Evolutionary conservation across 2,888 invertebrate genomes (phyloP), one percentile per base, ranked within the genome.

Genomic region (Limnephilus auricula): DNA sequence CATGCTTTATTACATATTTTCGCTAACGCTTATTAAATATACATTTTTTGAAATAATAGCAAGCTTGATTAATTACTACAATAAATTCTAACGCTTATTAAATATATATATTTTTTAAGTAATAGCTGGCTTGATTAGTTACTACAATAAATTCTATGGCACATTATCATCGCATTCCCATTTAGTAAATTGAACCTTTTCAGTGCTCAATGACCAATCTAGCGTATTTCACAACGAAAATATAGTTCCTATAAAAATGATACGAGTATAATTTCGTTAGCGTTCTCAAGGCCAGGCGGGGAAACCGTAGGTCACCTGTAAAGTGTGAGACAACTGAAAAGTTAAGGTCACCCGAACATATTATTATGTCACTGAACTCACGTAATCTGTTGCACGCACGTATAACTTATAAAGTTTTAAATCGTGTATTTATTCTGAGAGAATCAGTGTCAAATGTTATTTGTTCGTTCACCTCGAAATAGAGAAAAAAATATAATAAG

Each of bases 341-440:
- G 45, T 40, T 85, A 85, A 85, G 85, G 85, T 85, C 85, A 25
- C 15, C 85, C 25, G 40, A 85, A 25, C 37, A 5, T 40, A 30
- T 85, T 30, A 85, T 85, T 85, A 85, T 85, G 85, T 85, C 85
- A 85, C 85, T 85, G 85, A 85, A 85, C 85, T 85, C 85, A 40
- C 40, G 30, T 85, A n/a, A 40, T 80, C 18, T 80, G 2, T 65
- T 31, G 25, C 34, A 85, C 85, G 85, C 85, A 85, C 85, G 45
- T 85, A 40, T 25, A 85, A 85, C 25, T 80, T 80, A 65, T 5
- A 25, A 85, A 85, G 10, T 80, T 80, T 25, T 5, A 25, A 18
- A 50, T 13, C 18, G 18, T 65, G 18, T 65, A 65, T 65, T 65
- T 65, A n/a, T 25, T 65, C 45, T 6, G 25, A n/a, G 65, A n/a